These are phyloP conservation scores for Phataginus tricuspis DNA, from an alignment of 2,797 vertebrate genomes.

Conservation along the genomic window DNA sequence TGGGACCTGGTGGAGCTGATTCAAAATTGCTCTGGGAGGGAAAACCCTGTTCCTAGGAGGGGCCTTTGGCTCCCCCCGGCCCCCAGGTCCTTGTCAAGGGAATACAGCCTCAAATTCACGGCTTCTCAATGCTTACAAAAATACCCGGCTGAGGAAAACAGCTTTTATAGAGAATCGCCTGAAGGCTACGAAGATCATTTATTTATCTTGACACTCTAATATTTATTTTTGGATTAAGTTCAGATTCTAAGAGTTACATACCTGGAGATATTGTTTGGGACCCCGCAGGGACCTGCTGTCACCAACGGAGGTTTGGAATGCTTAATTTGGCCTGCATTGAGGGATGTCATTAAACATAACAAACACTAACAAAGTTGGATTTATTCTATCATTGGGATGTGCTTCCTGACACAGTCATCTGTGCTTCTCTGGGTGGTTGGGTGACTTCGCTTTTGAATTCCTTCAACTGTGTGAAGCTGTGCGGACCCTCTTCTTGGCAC, in stretches of 20 bases:
- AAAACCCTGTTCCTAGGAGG: neutral
- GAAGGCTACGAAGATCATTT: conserved; percentile 44
- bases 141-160: conserved; percentile 15
- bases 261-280: conserved; percentile 41
- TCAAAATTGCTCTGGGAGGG: neutral
- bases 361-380: neutral
- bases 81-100: neutral
- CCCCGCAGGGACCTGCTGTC: neutral
- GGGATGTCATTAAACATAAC: conserved; percentile 31
- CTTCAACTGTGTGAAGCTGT: neutral
- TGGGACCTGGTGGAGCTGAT: neutral
- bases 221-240: conserved; percentile 65
- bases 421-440: neutral
- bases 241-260: neutral
- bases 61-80: neutral
- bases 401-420: neutral
- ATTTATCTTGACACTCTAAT: conserved; percentile 69
- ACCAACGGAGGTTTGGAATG: neutral
- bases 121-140: neutral
- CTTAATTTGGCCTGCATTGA: neutral
- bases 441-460: neutral
- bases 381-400: neutral
- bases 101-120: neutral
- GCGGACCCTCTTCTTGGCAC: neutral
- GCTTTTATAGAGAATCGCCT: conserved; percentile 52